Conservation (phyloP, 2,113 vertebrate genomes). For the Limnothrissa miodon region DNA sequence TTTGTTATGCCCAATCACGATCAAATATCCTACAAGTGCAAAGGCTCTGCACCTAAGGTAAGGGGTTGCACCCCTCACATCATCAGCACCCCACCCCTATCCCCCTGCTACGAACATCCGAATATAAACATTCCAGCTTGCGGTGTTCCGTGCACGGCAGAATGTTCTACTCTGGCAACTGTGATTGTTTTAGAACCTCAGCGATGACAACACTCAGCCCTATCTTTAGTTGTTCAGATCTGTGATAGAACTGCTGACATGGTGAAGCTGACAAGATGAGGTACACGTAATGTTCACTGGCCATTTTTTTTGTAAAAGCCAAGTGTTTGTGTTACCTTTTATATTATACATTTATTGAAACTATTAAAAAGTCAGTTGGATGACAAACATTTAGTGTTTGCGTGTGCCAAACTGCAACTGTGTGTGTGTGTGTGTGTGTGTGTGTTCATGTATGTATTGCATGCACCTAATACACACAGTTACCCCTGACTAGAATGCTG, state of each 20-base stretch:
- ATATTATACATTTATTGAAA: too few species aligned
- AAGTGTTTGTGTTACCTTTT: not conserved
- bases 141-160: constrained; percentile 1
- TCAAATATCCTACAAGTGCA: not conserved
- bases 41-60: too few species aligned
- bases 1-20: not conserved
- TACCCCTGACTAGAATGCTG: not conserved
- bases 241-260: not conserved
- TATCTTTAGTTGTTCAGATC: not conserved
- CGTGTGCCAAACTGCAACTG: too few species aligned
- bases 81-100: not conserved
- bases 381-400: too few species aligned
- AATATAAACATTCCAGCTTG: constrained; percentile 42
- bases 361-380: too few species aligned
- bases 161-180: constrained; percentile 20
- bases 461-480: too few species aligned
- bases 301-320: not conserved
- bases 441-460: too few species aligned
- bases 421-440: too few species aligned
- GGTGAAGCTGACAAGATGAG: not conserved
- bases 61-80: not conserved
- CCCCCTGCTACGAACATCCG: too few species aligned
- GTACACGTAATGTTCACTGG: not conserved
- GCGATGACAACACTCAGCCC: not conserved
- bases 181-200: constrained; percentile 28